Evolutionary conservation across 2,797 vertebrate species (phyloP).

Genomic region (Schizopygopsis pylzovi): DNA sequence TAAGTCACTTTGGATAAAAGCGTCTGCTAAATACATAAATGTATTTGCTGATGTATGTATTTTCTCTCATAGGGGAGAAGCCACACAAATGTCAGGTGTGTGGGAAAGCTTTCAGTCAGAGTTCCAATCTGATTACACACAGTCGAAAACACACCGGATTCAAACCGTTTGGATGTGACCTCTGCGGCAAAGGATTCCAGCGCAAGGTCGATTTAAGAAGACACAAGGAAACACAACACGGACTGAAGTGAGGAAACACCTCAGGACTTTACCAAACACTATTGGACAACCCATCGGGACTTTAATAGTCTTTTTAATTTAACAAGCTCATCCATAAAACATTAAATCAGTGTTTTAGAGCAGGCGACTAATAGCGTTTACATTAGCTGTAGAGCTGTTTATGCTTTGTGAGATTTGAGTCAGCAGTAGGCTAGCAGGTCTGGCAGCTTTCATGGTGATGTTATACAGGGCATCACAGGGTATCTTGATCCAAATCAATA

Average conservation of each 20-base stretch:
- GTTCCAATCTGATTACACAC: conserved; percentile 99
- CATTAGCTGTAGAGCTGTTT: conserved; percentile 42
- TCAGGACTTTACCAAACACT: conserved; percentile 53
- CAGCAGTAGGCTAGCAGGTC: conserved; percentile 56
- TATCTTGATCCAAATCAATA: conserved; percentile 37
- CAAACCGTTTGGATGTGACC: conserved; percentile 96
- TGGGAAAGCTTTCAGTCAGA: conserved; percentile 98
- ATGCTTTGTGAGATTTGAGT: conserved; percentile 45
- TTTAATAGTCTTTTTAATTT: background rate
- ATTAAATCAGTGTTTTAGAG: conserved; percentile 48
- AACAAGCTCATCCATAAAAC: background rate
- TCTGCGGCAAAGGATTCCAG: conserved; percentile 97
- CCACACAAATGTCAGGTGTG: conserved; percentile 99
- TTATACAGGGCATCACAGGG: conserved; percentile 11
- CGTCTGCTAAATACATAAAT: too few relatives aligned
- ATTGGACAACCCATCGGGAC: conserved; percentile 22
- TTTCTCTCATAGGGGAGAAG: conserved; percentile 87
- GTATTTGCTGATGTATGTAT: conserved; percentile 8
- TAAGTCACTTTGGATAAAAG: too few relatives aligned
- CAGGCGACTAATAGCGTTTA: conserved; percentile 21
- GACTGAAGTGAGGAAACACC: conserved; percentile 82
- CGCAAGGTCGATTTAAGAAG: conserved; percentile 96
- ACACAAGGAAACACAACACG: conserved; percentile 96
- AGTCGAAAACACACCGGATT: conserved; percentile 98
- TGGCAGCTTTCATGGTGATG: conserved; percentile 34